Conservation (phyloP, 1,140 invertebrate genomes). For the Anastatus disparis region DNA sequence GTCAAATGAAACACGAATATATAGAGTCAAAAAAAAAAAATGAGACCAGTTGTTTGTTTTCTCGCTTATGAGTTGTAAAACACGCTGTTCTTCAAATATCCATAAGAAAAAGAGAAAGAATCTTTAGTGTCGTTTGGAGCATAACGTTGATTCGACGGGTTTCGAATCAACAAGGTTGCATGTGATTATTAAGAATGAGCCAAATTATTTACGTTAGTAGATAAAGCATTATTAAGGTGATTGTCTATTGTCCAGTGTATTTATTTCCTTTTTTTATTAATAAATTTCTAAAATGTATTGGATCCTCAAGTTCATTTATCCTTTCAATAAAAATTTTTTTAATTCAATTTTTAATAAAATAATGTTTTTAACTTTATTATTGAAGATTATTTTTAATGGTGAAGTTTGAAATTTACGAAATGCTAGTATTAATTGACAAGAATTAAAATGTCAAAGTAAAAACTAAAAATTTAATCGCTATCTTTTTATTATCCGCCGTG, state of each 20-base stretch:
- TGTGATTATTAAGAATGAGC: conserved; percentile 24
- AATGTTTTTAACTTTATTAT: too few species aligned
- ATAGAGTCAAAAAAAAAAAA: conserved; percentile 28
- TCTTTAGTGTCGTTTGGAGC: background rate
- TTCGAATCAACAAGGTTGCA: conserved; percentile 22
- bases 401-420: too few species aligned
- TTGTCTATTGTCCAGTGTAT: conserved; percentile 31
- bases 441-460: too few species aligned
- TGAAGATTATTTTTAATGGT: too few species aligned
- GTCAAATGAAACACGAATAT: conserved; percentile 38
- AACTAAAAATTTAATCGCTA: background rate
- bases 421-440: too few species aligned
- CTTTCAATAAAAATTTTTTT: background rate
- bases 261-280: conserved; percentile 24
- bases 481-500: background rate
- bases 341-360: background rate
- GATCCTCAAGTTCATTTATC: too few species aligned
- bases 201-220: conserved; percentile 25
- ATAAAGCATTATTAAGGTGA: conserved; percentile 24
- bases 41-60: background rate
- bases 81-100: background rate
- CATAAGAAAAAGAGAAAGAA: background rate
- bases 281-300: too few species aligned
- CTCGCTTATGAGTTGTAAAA: background rate
- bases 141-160: conserved; percentile 18